These are phyloP conservation scores for Hippocampus comes DNA, from an alignment of 2,113 vertebrate genomes.

Conservation along the genomic window DNA sequence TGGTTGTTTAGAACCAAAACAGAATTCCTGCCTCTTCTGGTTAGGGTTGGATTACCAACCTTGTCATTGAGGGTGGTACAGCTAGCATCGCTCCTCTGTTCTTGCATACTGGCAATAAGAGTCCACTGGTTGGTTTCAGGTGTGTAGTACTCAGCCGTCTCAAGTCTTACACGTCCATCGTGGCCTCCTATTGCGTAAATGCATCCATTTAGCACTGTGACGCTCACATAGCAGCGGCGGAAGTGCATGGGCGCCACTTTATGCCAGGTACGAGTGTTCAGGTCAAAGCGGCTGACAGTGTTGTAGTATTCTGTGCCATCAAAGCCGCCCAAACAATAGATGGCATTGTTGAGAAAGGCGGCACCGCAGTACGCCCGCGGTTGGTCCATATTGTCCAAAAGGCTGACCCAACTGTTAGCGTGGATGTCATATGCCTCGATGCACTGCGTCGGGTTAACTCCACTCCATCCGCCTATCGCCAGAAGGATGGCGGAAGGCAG, in stretches of 20 bases:
- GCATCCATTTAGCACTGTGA: constrained; percentile 27
- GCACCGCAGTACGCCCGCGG: constrained; percentile 25
- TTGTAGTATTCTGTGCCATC: constrained; percentile 5
- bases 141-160: constrained; percentile 31
- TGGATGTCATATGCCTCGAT: constrained; percentile 22
- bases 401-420: constrained; percentile 18
- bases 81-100: constrained; percentile 39
- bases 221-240: constrained; percentile 19
- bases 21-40: not conserved
- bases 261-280: constrained; percentile 25
- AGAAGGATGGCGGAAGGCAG: constrained; percentile 26
- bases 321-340: constrained; percentile 43
- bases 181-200: constrained; percentile 42
- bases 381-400: not conserved
- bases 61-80: constrained; percentile 74
- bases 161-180: constrained; percentile 1
- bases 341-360: constrained; percentile 20
- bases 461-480: constrained; percentile 28
- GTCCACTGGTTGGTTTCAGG: constrained; percentile 50
- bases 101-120: constrained; percentile 34
- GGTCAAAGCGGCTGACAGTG: constrained; percentile 20
- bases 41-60: constrained; percentile 57
- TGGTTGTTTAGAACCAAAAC: too few species aligned
- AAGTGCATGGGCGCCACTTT: constrained; percentile 34
- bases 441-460: not conserved